Conservation (phyloP, 1,140 invertebrate species). For the Heliothis virescens region DNA sequence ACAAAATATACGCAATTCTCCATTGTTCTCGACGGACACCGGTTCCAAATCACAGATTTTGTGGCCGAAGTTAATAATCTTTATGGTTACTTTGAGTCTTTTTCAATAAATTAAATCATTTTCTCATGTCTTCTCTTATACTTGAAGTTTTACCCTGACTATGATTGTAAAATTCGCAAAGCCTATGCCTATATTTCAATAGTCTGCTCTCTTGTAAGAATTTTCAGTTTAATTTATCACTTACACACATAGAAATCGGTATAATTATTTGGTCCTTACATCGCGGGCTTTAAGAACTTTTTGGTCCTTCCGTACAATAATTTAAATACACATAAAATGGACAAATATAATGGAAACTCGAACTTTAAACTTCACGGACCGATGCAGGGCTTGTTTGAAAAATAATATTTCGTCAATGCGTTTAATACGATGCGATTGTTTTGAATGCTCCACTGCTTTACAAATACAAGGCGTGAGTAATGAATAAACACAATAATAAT, state of each 20-base stretch:
- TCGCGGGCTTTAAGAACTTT: too few species aligned
- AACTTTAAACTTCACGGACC: background rate
- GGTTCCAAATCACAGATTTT: background rate
- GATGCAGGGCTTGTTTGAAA: constrained; percentile 5
- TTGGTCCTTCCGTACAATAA: too few species aligned
- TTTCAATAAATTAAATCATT: background rate
- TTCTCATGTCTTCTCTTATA: too few species aligned
- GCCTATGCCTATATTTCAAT: too few species aligned
- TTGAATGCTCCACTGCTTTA: constrained; percentile 1
- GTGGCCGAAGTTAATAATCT: background rate
- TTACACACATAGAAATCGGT: too few species aligned
- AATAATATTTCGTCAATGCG: constrained; percentile 26
- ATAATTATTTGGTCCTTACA: too few species aligned
- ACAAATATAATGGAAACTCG: too few species aligned
- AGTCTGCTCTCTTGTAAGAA: too few species aligned
- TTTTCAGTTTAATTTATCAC: too few species aligned
- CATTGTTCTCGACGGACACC: constrained; percentile 46
- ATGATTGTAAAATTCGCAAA: too few species aligned
- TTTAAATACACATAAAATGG: too few species aligned
- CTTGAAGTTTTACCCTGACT: too few species aligned
- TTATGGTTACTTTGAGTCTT: background rate
- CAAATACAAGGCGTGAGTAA: constrained; percentile 13
- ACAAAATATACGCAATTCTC: constrained; percentile 46
- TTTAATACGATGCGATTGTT: constrained; percentile 8
- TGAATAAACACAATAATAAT: constrained; percentile 11